Conservation (phyloP, 2,888 invertebrate genomes). For the Cephus pulcher region DNA sequence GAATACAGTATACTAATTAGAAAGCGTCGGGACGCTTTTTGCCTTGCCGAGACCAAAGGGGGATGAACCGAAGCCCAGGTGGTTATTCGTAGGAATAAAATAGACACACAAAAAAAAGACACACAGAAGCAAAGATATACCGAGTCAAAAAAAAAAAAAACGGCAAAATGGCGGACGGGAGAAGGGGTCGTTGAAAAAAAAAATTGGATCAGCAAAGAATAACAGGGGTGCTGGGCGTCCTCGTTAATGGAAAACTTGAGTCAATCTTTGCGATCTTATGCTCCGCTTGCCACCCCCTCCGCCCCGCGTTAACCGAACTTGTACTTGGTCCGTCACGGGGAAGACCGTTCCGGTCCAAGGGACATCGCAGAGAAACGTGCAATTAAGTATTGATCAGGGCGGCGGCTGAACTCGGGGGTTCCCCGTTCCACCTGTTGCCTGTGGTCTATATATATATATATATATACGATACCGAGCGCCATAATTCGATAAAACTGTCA, state of each 20-base stretch:
- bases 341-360: background rate
- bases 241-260: background rate
- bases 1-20: too few relatives aligned
- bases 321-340: too few relatives aligned
- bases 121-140: background rate
- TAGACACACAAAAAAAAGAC: constrained; percentile 23
- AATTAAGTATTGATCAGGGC: constrained; percentile 62
- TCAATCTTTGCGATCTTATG: too few relatives aligned
- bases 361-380: constrained; percentile 35
- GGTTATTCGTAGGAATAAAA: constrained; percentile 4
- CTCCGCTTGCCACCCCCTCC: too few relatives aligned
- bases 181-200: background rate
- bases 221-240: background rate
- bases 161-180: background rate
- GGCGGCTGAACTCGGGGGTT: constrained; percentile 38
- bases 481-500: constrained; percentile 47
- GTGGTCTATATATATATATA: constrained; percentile 4
- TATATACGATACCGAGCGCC: constrained; percentile 15
- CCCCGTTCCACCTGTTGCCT: constrained; percentile 55
- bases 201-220: background rate
- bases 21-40: too few relatives aligned
- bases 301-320: too few relatives aligned
- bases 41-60: background rate
- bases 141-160: background rate
- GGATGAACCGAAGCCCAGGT: background rate